These are phyloP conservation scores for Agapornis roseicollis DNA, from an alignment of 2,113 vertebrate species.

Conservation along the genomic window DNA sequence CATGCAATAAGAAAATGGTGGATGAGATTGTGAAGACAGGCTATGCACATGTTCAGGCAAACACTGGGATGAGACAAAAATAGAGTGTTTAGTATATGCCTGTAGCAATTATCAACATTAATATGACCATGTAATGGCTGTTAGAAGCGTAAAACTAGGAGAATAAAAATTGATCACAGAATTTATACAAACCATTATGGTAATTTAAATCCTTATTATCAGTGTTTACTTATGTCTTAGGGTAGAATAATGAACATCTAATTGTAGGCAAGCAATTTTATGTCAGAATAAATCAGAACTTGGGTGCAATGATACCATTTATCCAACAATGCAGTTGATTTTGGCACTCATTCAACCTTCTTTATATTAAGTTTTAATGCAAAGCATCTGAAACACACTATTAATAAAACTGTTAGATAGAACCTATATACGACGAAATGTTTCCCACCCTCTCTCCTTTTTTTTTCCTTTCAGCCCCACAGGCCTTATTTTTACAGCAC, in stretches of 20 bases:
- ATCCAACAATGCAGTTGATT: constrained; percentile 26
- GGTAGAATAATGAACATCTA: constrained; percentile 15
- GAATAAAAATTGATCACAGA: constrained; percentile 22
- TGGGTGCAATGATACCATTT: background rate
- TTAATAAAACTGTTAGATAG: constrained; percentile 24
- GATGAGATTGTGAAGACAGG: background rate
- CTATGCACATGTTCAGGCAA: background rate
- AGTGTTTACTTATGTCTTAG: constrained; percentile 17
- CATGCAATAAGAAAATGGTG: background rate
- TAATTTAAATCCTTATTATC: constrained; percentile 28
- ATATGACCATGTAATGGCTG: background rate
- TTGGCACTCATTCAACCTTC: constrained; percentile 5
- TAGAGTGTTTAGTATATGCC: background rate
- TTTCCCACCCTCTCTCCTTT: background rate
- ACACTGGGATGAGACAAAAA: background rate
- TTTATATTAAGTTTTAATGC: constrained; percentile 29
- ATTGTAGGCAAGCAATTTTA: constrained; percentile 25
- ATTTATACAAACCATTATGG: background rate
- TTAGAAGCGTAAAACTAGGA: constrained; percentile 1
- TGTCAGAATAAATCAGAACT: constrained; percentile 29
- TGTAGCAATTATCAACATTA: background rate
- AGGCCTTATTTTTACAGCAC: constrained; percentile 32
- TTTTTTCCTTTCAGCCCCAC: background rate
- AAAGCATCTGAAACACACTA: constrained; percentile 32
- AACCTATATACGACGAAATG: background rate